Percentiles rank a stretch among this genome's conserved stretches.
phyloP scores from a whole-genome alignment of 2,113 vertebrate genomes.

The Alligator mississippiensis region DNA sequence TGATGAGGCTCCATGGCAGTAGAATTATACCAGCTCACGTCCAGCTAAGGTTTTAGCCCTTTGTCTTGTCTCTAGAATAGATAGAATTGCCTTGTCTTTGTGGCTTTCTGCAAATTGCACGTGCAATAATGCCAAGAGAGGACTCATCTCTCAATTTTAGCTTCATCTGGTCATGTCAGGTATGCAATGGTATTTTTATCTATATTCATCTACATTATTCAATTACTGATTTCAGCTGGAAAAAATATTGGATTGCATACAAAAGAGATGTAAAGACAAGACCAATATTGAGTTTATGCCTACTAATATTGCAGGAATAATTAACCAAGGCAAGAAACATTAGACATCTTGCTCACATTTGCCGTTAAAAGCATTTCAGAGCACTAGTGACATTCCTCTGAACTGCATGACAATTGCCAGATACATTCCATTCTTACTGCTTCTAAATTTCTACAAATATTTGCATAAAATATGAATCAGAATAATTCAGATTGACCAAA shows the following conservation, averaged over 20 bases:
- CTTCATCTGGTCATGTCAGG: neutral
- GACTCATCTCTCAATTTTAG: neutral
- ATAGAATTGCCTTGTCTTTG: neutral
- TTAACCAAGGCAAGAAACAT: neutral
- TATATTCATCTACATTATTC: neutral
- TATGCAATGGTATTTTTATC: neutral
- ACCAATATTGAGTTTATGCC: neutral
- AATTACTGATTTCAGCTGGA: neutral
- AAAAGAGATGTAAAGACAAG: neutral
- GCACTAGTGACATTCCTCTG: neutral
- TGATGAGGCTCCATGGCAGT: fast-evolving
- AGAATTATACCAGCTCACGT: neutral
- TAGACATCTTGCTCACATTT: neutral
- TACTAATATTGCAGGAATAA: neutral
- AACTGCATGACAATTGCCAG: neutral
- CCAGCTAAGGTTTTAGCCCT: neutral
- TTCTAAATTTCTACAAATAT: neutral
- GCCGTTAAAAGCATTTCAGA: neutral
- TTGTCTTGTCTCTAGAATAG: neutral
- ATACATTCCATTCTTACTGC: neutral
- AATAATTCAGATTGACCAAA: neutral
- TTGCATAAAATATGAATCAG: neutral
- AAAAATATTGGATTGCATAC: neutral
- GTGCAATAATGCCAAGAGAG: neutral
- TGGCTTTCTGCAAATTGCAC: neutral